Percentiles rank a stretch among this genome's conserved stretches.
phyloP scores from a whole-genome alignment of 2,888 invertebrate genomes.

The Nephrotoma guestfalica region DNA sequence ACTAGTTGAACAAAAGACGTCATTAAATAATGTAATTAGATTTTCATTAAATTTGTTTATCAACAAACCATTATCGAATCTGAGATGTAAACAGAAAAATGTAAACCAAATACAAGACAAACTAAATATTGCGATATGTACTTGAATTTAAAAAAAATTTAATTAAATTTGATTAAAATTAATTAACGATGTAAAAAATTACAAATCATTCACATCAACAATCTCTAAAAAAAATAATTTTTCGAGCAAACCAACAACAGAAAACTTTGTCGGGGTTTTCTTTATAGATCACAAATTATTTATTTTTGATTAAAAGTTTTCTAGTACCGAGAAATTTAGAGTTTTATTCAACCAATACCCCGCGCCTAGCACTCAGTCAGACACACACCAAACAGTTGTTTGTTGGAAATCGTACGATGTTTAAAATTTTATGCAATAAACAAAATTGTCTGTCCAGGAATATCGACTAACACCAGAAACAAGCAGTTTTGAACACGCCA shows the following conservation, averaged over 20 bases:
- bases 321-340: neutral
- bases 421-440: no score
- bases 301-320: neutral
- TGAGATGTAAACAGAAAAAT: neutral
- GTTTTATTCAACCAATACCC: neutral
- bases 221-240: neutral
- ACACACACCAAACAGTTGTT: no score
- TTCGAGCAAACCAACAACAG: neutral
- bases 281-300: neutral
- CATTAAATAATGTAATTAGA: neutral
- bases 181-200: neutral
- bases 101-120: neutral
- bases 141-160: neutral
- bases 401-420: no score
- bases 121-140: neutral
- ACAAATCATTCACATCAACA: neutral
- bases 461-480: neutral
- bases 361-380: neutral
- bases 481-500: neutral
- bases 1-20: neutral
- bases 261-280: neutral
- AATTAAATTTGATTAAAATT: neutral
- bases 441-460: neutral
- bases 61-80: neutral
- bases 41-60: neutral